phyloP scores from a whole-genome alignment of 2,113 vertebrate species.

The Oncorhynchus clarkii region DNA sequence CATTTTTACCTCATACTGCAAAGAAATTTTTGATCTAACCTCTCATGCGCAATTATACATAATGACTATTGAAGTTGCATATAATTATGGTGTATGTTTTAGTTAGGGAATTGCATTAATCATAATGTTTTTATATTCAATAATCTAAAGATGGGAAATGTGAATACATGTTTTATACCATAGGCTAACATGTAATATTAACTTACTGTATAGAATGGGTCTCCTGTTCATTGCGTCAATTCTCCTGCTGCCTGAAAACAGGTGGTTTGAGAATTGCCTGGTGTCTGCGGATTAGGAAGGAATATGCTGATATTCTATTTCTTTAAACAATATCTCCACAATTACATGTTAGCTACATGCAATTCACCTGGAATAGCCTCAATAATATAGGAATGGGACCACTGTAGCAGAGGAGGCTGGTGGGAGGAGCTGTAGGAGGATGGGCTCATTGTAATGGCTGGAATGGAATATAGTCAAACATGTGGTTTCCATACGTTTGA shows the following conservation, averaged over 20 bases:
- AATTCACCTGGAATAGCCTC: not conserved
- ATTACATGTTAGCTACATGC: not conserved
- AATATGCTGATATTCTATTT: constrained; percentile 9
- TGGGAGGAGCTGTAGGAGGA: no score
- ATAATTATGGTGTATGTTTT: not conserved
- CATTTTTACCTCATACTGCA: no score
- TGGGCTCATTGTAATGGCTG: no score
- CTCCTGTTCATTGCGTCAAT: not conserved
- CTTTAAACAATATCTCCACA: not conserved
- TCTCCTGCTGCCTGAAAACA: constrained; percentile 62
- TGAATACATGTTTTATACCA: not conserved
- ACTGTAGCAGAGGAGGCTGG: no score
- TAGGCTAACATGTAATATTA: not conserved
- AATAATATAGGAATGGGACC: not conserved
- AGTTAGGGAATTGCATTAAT: not conserved
- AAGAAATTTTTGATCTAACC: not conserved
- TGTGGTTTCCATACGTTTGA: no score
- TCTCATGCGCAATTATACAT: not conserved
- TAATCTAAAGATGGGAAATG: not conserved
- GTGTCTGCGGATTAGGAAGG: constrained; percentile 34
- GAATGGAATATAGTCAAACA: no score
- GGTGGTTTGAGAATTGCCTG: constrained; percentile 69
- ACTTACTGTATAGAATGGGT: not conserved
- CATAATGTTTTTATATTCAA: not conserved
- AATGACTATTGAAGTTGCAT: not conserved